A percentile compares a stretch with the other conserved stretches of the same genome.
These are phyloP conservation scores for Leptonema lineaticorne DNA, from an alignment of 1,140 invertebrate species.

Conservation along the genomic window DNA sequence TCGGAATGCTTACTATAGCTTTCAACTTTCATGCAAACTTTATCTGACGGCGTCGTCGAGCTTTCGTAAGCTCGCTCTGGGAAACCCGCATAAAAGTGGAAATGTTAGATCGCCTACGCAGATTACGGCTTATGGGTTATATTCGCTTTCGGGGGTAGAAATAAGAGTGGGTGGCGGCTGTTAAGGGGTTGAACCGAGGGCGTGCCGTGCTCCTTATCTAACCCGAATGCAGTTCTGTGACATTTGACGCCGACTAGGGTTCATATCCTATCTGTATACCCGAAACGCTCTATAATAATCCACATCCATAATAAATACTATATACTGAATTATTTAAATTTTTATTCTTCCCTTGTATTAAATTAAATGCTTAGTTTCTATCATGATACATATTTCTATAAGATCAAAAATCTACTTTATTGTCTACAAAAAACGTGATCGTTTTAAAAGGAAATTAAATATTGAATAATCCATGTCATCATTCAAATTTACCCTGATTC, in stretches of 20 bases:
- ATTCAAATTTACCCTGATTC: too few relatives aligned
- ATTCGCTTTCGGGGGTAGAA: too few relatives aligned
- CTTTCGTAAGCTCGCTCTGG: conserved; percentile 16
- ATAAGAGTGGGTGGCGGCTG: not conserved
- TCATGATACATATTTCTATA: too few relatives aligned
- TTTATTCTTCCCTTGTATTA: too few relatives aligned
- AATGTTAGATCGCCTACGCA: conserved; percentile 7
- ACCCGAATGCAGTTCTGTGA: conserved; percentile 28
- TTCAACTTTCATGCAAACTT: conserved; percentile 28
- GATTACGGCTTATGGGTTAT: not conserved
- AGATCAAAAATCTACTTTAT: too few relatives aligned
- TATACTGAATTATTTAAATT: too few relatives aligned
- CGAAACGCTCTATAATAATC: too few relatives aligned
- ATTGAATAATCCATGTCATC: too few relatives aligned
- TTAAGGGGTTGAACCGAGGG: not conserved
- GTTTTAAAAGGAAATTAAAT: too few relatives aligned
- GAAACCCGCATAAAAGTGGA: conserved; percentile 26
- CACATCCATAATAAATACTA: too few relatives aligned
- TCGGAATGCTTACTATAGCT: conserved; percentile 7
- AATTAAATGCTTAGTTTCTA: too few relatives aligned
- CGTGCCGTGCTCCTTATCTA: conserved; percentile 23
- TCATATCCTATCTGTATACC: conserved; percentile 6
- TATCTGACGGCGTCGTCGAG: conserved; percentile 20
- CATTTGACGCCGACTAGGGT: conserved; percentile 12
- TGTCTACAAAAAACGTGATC: too few relatives aligned